Percentiles rank a stretch among this genome's conserved stretches.
phyloP scores from a whole-genome alignment of 1,140 invertebrate genomes.

The Bathynomus jamesi region DNA sequence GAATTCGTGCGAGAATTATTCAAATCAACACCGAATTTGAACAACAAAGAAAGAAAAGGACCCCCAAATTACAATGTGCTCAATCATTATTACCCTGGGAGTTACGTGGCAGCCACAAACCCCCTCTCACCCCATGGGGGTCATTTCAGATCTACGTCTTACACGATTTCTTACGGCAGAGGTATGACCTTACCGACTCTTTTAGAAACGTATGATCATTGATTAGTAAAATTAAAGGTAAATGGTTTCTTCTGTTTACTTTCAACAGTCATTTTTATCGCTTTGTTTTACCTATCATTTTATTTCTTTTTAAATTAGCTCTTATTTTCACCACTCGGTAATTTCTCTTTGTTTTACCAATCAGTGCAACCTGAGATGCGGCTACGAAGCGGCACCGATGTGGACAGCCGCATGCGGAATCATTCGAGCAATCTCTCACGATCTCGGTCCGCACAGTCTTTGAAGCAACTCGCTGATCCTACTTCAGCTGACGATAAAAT shows the following conservation, averaged over 20 bases:
- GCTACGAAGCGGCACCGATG: conserved; percentile 42
- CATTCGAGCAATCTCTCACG: conserved; percentile 59
- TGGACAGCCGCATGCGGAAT: conserved; percentile 38
- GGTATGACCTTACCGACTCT: too few species aligned
- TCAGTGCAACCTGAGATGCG: too few species aligned
- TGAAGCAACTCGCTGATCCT: conserved; percentile 44
- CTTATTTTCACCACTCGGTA: too few species aligned
- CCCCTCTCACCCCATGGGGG: conserved; percentile 45
- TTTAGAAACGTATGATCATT: too few species aligned
- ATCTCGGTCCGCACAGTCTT: conserved; percentile 86
- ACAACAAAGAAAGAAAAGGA: conserved; percentile 62
- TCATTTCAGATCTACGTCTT: conserved; percentile 82
- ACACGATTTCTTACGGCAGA: conserved; percentile 77
- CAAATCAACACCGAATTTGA: conserved; percentile 89
- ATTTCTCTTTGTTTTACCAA: too few species aligned
- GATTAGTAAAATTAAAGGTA: too few species aligned
- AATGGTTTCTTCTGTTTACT: too few species aligned
- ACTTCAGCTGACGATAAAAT: conserved; percentile 37
- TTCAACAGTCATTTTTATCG: too few species aligned
- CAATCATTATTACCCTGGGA: conserved; percentile 52
- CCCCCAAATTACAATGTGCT: conserved; percentile 24
- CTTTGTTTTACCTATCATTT: too few species aligned
- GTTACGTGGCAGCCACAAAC: conserved; percentile 41
- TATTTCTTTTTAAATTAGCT: too few species aligned
- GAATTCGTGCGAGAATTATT: conserved; percentile 91